Conservation (phyloP, 2,888 invertebrate species). For the Schizaphis graminum region DNA sequence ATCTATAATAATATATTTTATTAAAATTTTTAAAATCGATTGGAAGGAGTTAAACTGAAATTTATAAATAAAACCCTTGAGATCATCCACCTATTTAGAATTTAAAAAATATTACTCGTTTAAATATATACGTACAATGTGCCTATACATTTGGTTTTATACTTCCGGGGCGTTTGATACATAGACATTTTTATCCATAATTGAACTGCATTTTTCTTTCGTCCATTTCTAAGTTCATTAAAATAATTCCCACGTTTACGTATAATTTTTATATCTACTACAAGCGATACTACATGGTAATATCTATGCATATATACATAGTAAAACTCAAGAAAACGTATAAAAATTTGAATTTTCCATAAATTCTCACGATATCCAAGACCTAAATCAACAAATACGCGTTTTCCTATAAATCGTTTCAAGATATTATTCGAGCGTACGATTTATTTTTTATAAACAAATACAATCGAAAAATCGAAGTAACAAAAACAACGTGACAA, state of each 20-base stretch:
- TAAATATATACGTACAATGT: neutral
- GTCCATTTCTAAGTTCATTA: neutral
- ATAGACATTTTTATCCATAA: slow-evolving; percentile 24
- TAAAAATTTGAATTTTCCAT: neutral
- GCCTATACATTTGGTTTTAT: neutral
- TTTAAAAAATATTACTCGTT: neutral
- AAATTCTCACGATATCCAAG: neutral
- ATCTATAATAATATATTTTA: neutral
- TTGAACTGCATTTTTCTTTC: neutral
- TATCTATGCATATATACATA: neutral
- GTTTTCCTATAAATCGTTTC: neutral
- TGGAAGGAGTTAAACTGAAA: neutral
- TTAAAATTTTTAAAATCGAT: neutral
- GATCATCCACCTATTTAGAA: neutral
- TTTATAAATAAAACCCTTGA: neutral
- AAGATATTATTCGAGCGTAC: neutral
- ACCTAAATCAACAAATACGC: neutral
- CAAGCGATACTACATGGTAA: neutral
- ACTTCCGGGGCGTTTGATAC: neutral
- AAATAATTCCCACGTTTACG: neutral
- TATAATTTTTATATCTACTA: neutral
- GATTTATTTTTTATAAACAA: neutral
- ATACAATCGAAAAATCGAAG: neutral
- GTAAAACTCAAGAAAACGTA: neutral
- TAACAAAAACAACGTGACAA: neutral